Base-by-base conservation (phyloP, 2,888 invertebrate genomes). In the Cryptosula pallasiana region DNA sequence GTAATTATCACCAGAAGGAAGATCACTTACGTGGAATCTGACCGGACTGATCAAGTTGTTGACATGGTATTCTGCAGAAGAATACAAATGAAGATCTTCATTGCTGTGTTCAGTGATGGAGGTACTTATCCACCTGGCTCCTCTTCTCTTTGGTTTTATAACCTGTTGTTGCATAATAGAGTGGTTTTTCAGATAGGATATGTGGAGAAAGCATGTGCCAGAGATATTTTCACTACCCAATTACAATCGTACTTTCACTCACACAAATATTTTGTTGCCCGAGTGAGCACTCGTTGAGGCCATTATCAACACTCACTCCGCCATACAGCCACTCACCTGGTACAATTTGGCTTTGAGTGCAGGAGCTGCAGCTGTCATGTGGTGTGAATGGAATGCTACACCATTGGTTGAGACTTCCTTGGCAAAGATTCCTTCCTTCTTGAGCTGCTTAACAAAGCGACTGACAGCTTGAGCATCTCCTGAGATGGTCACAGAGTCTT, bases 11-110 rank as follows among this genome's bases (percentile, higher is more conserved):
- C n/a, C n/a, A n/a, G n/a, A n/a, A n/a, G n/a, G n/a, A n/a, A n/a
- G n/a, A n/a, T n/a, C n/a, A n/a, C n/a, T 55, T 55, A 55, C 55
- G n/a, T 95, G 90, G 89, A 95, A 96, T 72, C 93, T 88, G 71
- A 96, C 96, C 16, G 95, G 95, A 71, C 94, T 95, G 73, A 95
- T 87, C 77, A 97, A 87, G 86, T 97, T 97, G 88, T 97, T 95
- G 34, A 95, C 95, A 85, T 96, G 96, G 86, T 99, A 99, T 45
- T 91, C 92, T 0, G 94, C 92, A 69, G 94, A 94, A 75, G 94
- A 95, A 78, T 90, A 87, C 81, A 90, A 89, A 0, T 95, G 92
- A 55, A 93, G 83, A 0, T 91, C 89, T 0, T 90, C 88, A 76
- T 88, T 88, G 95, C 95, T 96, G 69, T 90, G 88, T 1, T 88